These are phyloP conservation scores for Peucedramus taeniatus DNA, from an alignment of 2,113 vertebrate genomes.

Conservation along the genomic window DNA sequence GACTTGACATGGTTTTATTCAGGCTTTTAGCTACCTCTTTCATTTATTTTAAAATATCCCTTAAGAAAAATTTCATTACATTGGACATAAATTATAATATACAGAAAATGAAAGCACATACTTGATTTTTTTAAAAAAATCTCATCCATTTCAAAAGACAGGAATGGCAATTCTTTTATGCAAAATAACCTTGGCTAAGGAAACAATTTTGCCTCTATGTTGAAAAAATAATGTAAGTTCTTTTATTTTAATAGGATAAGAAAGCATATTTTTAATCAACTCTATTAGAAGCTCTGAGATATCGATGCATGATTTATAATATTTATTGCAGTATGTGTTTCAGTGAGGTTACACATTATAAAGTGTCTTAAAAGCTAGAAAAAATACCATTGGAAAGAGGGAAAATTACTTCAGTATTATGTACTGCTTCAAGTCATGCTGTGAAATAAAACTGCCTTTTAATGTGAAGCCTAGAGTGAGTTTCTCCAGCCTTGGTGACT, in stretches of 20 bases:
- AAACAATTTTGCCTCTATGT: neutral
- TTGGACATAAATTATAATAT: neutral
- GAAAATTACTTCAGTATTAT: neutral
- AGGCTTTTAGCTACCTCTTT: neutral
- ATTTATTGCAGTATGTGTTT: neutral
- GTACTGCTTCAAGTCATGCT: neutral
- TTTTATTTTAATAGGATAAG: neutral
- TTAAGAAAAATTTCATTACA: neutral
- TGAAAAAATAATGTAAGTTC: neutral
- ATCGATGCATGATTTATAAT: neutral
- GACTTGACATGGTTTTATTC: neutral
- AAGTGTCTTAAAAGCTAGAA: neutral
- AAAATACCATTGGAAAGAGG: neutral
- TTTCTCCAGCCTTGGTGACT: neutral
- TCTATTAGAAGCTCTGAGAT: neutral
- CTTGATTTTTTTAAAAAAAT: neutral
- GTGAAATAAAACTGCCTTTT: slow-evolving; percentile 20
- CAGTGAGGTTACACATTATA: neutral
- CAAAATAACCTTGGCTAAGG: neutral
- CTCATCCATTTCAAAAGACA: neutral
- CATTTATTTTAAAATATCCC: neutral
- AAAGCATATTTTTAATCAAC: neutral
- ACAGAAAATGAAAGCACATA: neutral
- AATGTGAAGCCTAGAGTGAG: neutral
- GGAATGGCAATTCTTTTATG: neutral